Evolutionary conservation across 2,888 invertebrate genomes (phyloP).

Genomic region (Pristionchus japonicus): DNA sequence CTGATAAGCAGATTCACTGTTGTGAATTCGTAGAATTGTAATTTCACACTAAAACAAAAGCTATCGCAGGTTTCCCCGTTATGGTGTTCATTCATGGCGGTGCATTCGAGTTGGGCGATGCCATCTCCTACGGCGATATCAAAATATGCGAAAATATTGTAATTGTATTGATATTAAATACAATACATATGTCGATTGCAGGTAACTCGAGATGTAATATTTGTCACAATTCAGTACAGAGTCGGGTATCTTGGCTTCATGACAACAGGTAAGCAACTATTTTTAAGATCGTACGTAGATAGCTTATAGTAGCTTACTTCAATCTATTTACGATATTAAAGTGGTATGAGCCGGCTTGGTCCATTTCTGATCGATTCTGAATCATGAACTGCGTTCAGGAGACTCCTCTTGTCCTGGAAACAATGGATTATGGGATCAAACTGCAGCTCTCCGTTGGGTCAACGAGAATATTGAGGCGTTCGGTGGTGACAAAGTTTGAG

Average conservation of each 20-base stretch:
- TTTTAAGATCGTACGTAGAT: too few species aligned
- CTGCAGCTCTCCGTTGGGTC: slow-evolving; percentile 67
- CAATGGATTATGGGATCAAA: slow-evolving; percentile 70
- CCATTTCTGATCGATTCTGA: too few species aligned
- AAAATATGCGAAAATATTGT: slow-evolving; percentile 51
- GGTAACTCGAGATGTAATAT: slow-evolving; percentile 55
- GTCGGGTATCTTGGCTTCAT: slow-evolving; percentile 69
- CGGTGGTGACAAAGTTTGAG: slow-evolving; percentile 52
- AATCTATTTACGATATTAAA: too few species aligned
- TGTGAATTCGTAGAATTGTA: too few species aligned
- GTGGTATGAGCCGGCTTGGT: too few species aligned
- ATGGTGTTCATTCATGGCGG: slow-evolving; percentile 67
- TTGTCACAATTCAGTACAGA: slow-evolving; percentile 65
- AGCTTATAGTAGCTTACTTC: too few species aligned
- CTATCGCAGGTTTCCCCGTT: slow-evolving; percentile 54
- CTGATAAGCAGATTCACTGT: too few species aligned
- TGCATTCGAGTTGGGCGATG: slow-evolving; percentile 60
- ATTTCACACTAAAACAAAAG: too few species aligned
- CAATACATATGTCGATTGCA: too few species aligned
- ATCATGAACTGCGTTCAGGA: too few species aligned
- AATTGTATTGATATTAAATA: too few species aligned
- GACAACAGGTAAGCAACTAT: slow-evolving; percentile 63
- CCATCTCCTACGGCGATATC: slow-evolving; percentile 62
- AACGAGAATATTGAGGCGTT: slow-evolving; percentile 63
- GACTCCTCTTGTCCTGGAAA: slow-evolving; percentile 68